Evolutionary conservation across 2,888 invertebrate genomes (phyloP).

Genomic region (Cetonia aurata): DNA sequence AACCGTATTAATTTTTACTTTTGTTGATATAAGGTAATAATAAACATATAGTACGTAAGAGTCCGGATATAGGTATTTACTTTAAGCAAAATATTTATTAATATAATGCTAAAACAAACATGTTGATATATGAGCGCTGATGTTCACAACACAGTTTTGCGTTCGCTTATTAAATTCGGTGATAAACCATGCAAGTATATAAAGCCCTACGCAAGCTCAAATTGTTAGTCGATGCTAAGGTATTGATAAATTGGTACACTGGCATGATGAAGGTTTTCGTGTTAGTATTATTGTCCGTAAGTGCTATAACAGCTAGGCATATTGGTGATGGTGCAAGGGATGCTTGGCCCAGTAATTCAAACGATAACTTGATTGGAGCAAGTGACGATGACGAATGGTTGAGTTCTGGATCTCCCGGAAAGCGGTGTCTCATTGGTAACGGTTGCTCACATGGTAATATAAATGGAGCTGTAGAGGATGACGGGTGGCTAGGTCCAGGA

Average conservation of each 20-base stretch:
- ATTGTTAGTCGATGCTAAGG: neutral
- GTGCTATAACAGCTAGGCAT: constrained; percentile 2
- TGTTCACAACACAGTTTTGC: constrained; percentile 1
- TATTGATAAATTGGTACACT: too few species aligned
- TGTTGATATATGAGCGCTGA: neutral
- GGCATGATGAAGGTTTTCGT: neutral
- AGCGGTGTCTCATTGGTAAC: constrained; percentile 40
- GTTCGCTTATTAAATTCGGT: constrained; percentile 8
- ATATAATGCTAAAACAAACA: constrained; percentile 16
- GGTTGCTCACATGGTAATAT: constrained; percentile 32
- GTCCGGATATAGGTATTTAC: neutral
- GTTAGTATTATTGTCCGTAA: neutral
- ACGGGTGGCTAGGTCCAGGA: constrained; percentile 43
- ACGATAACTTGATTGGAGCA: neutral
- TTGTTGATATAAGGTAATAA: constrained; percentile 5
- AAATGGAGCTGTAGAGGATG: constrained; percentile 36
- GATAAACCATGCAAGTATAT: constrained; percentile 17
- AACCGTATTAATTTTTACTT: constrained; percentile 8
- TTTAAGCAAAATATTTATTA: constrained; percentile 8
- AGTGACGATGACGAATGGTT: neutral
- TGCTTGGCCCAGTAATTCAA: neutral
- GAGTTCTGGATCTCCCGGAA: constrained; percentile 18
- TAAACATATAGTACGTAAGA: neutral
- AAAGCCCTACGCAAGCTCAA: neutral
- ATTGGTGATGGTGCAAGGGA: neutral